Evolutionary conservation across 2,797 vertebrate species (phyloP).

Genomic region (Myripristis murdjan): DNA sequence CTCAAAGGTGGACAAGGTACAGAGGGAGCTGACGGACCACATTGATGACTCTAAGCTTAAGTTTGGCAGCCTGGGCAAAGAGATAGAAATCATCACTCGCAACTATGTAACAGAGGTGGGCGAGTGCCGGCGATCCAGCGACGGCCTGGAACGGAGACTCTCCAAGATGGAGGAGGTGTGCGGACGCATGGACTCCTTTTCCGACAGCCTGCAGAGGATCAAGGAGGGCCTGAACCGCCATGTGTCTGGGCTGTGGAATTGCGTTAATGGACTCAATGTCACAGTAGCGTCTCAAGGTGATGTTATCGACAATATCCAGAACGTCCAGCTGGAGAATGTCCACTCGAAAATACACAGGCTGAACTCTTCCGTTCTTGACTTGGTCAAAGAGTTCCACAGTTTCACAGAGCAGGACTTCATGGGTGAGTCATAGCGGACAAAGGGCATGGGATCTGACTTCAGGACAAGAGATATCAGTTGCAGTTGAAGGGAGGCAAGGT

Average conservation of each 20-base stretch:
- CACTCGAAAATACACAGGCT: slow-evolving; percentile 82
- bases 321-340: slow-evolving; percentile 84
- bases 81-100: slow-evolving; percentile 82
- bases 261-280: slow-evolving; percentile 89
- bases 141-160: slow-evolving; percentile 87
- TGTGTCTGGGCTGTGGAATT: slow-evolving; percentile 90
- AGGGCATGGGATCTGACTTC: slow-evolving; percentile 53
- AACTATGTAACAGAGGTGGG: slow-evolving; percentile 79
- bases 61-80: slow-evolving; percentile 79
- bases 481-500: slow-evolving; percentile 40
- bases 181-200: slow-evolving; percentile 87
- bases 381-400: slow-evolving; percentile 83
- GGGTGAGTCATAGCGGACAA: slow-evolving; percentile 62
- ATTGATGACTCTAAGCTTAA: slow-evolving; percentile 81
- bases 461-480: slow-evolving; percentile 26
- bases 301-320: slow-evolving; percentile 86
- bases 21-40: slow-evolving; percentile 86
- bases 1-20: slow-evolving; percentile 85
- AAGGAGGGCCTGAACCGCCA: slow-evolving; percentile 90
- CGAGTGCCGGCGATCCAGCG: slow-evolving; percentile 83
- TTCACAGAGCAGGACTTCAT: slow-evolving; percentile 83
- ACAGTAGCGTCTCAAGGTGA: slow-evolving; percentile 84
- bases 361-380: slow-evolving; percentile 88
- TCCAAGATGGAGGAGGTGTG: slow-evolving; percentile 91
- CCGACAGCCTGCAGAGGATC: slow-evolving; percentile 87